Evolutionary conservation across 2,113 vertebrate genomes (phyloP), one percentile per base, ranked within the genome.

Genomic region (Cebidichthys violaceus): DNA sequence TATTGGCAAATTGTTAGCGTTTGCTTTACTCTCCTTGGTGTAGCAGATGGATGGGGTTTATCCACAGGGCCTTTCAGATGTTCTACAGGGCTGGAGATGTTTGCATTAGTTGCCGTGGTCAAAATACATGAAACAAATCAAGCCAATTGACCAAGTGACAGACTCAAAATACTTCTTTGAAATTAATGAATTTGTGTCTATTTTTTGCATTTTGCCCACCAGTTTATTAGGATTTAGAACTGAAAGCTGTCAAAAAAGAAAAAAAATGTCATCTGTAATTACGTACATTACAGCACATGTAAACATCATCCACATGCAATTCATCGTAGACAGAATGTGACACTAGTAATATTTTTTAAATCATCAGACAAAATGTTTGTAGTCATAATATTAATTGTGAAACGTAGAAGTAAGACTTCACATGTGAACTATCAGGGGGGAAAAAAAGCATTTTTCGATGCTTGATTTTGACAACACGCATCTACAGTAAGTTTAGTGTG

Each of bases 31-130:
- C 79, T 62, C 43, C 29, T 61, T 13, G 9, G 31, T 52, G 33
- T 17, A 43, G 41, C 75, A 83, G 75, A 79, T 86, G 64, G 79
- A 69, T 41, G 24, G 6, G 27, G 22, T 72, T 73, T 33, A 69
- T 45, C 54, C 20, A 24, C 29, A 0, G 7, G 50, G 39, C 15
- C 24, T 47, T 68, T 50, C 33, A 14, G 18, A 68, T 43, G 41
- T 22, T 55, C 29, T 31, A 4, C 31, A 15, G n/a, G 22, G 75
- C 22, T 22, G 9, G 14, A 54, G 17, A 39, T 33, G 33, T 4
- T 52, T 70, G 3, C 41, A 8, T 18, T 20, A 18, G 31, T 17
- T 17, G 4, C 14, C 20, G 22, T n/a, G 29, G 15, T 66, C 20
- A 66, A 4, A 67, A n/a, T 39, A 47, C 33, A 74, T 31, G 13